Base-by-base conservation (phyloP, 2,113 vertebrate species). In the Megaceryle torquata region DNA sequence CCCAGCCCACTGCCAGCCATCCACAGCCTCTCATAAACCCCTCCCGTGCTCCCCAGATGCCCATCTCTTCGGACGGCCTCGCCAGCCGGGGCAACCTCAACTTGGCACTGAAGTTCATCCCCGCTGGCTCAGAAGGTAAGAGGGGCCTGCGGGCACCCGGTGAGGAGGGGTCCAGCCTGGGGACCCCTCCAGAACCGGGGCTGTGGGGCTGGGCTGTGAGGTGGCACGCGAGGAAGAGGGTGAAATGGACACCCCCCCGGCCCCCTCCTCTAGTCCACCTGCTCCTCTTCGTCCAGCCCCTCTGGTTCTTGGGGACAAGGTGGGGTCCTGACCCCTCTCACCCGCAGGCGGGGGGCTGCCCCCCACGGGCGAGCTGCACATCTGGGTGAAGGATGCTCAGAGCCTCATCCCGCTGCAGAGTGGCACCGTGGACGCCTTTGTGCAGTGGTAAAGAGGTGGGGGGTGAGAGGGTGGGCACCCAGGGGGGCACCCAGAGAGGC, bases 381-480 rank as follows among this genome's bases (percentile, higher is more conserved):
- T 99, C 96, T 99, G 99, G 99, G 98, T 99, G 74, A 99, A 99
- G 93, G 98, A 99, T 20, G 99, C 99, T 31, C 98, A 98, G 78
- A 98, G 98, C 93, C 98, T 99, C 41, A 72, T 99, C 53, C 98
- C 99, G 0, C 97, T 97, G 71, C 99, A 98, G 92, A 97, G 99
- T 6, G 98, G 98, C 33, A 82, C 98, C 22, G 91, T 98, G 74
- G 98, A 99, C 43, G 97, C 98, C 35, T 99, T 98, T 13, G 96
- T 99, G 57, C 99, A 98, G 95, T 99, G 99, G 99, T 99, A 90
- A 90, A 97, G 93, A 13, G 43, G 25, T 2, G 12, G 3, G 3
- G 7, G 2, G 41, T 8, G 46, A 20, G 46, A 19, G 46, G 19
- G 19, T 25, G 41, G 50, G 6, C 21, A 4, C 39, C 25, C 7